Conservation (phyloP, 2,113 vertebrate genomes). For the Polypterus senegalus region DNA sequence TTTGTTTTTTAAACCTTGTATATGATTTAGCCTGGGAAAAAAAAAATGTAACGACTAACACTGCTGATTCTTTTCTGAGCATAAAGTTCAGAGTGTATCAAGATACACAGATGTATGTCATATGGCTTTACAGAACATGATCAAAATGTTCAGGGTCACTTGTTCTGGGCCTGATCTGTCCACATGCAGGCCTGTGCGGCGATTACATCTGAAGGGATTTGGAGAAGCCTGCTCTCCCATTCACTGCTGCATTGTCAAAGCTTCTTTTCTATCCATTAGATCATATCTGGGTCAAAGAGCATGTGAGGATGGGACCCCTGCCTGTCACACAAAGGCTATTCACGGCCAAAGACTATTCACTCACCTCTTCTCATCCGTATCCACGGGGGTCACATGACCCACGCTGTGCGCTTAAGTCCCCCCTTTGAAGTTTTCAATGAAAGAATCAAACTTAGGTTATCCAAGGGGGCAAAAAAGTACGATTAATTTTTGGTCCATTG, state of each 20-base stretch:
- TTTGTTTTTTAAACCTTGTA: no score
- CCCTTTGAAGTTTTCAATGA: conserved; percentile 35
- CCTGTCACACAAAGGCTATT: conserved; percentile 52
- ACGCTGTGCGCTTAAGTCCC: conserved; percentile 29
- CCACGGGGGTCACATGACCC: conserved; percentile 23
- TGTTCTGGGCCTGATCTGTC: conserved; percentile 5
- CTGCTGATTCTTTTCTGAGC: no score
- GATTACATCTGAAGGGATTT: conserved; percentile 28
- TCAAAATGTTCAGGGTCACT: background rate
- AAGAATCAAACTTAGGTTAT: background rate
- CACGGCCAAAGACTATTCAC: conserved; percentile 40
- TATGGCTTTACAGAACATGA: background rate
- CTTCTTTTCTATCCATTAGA: conserved; percentile 53
- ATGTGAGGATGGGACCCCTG: conserved; percentile 47
- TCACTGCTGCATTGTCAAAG: conserved; percentile 35
- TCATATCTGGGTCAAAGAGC: conserved; percentile 75
- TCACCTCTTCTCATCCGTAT: conserved; percentile 29
- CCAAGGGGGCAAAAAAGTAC: conserved; percentile 9
- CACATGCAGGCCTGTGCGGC: conserved; percentile 19
- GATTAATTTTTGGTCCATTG: no score
- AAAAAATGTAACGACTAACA: no score
- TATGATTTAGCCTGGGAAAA: no score
- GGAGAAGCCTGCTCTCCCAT: conserved; percentile 24
- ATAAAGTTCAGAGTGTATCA: background rate
- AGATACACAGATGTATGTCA: background rate